phyloP scores from a whole-genome alignment of 2,888 invertebrate species.

The Tricholauxania praeusta region DNA sequence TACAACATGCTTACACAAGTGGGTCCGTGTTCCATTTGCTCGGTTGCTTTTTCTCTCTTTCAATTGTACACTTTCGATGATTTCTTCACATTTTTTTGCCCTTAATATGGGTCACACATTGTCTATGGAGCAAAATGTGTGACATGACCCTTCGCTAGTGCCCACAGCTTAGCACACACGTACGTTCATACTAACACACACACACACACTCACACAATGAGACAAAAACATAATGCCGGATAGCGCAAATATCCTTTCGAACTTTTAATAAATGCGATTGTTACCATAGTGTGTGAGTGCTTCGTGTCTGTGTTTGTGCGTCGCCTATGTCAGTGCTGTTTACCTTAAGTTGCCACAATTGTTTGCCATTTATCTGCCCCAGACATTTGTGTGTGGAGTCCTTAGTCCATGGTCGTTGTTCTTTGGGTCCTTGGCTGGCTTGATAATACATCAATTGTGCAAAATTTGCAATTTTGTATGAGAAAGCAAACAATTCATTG shows the following conservation, averaged over 20 bases:
- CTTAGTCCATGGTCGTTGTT: not conserved
- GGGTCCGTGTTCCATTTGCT: not conserved
- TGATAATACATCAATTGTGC: slow-evolving; percentile 29
- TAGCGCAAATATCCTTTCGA: slow-evolving; percentile 19
- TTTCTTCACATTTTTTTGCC: too few relatives aligned
- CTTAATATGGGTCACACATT: not conserved
- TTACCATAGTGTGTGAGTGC: slow-evolving; percentile 42
- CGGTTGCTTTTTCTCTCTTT: not conserved
- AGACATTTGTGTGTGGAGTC: slow-evolving; percentile 50
- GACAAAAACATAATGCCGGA: not conserved
- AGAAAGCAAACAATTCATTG: slow-evolving; percentile 20
- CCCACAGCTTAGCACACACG: not conserved
- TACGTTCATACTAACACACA: slow-evolving; percentile 44
- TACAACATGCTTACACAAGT: slow-evolving; percentile 13
- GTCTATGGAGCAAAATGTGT: too few relatives aligned
- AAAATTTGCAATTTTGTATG: slow-evolving; percentile 22
- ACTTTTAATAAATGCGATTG: slow-evolving; percentile 39
- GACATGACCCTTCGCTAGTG: too few relatives aligned
- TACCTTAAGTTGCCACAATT: slow-evolving; percentile 36
- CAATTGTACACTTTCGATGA: too few relatives aligned
- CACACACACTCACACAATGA: not conserved
- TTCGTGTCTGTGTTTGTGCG: slow-evolving; percentile 28
- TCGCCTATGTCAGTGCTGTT: slow-evolving; percentile 16
- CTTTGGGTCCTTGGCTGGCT: not conserved
- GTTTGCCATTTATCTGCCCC: slow-evolving; percentile 28